These are phyloP conservation scores for Thunnus thynnus DNA, from an alignment of 2,113 vertebrate species.

Conservation along the genomic window DNA sequence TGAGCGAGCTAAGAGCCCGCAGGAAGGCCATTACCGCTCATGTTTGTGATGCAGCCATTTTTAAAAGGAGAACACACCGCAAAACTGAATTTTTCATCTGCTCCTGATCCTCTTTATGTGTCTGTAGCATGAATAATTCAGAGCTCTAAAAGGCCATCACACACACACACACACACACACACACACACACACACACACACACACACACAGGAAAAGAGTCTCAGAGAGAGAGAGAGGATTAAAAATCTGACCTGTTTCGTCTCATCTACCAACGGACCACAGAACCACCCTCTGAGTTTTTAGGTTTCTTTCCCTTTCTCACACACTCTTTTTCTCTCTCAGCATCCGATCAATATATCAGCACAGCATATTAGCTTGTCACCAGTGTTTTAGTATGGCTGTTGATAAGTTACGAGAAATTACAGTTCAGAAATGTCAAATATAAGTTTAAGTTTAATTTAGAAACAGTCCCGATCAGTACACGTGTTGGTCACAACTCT, in stretches of 20 bases:
- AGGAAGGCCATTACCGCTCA: slow-evolving; percentile 65
- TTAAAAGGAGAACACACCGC: slow-evolving; percentile 56
- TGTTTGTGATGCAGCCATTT: slow-evolving; percentile 54
- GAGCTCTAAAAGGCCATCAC: slow-evolving; percentile 36
- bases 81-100: slow-evolving; percentile 79
- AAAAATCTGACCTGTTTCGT: slow-evolving; percentile 46
- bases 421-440: too few relatives aligned
- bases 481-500: too few relatives aligned
- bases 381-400: too few relatives aligned
- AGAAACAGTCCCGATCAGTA: too few relatives aligned
- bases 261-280: slow-evolving; percentile 19
- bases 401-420: too few relatives aligned
- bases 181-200: slow-evolving; percentile 9
- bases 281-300: slow-evolving; percentile 18
- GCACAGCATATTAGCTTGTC: too few relatives aligned
- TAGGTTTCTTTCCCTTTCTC: neutral
- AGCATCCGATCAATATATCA: too few relatives aligned
- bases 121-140: slow-evolving; percentile 73
- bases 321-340: neutral
- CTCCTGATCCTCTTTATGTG: slow-evolving; percentile 60
- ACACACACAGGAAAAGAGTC: neutral
- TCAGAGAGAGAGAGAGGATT: neutral
- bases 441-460: too few relatives aligned
- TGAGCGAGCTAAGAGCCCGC: slow-evolving; percentile 40
- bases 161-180: slow-evolving; percentile 23